Evolutionary conservation across 2,888 invertebrate species (phyloP).

Genomic region (Scaptomyza reducta): DNA sequence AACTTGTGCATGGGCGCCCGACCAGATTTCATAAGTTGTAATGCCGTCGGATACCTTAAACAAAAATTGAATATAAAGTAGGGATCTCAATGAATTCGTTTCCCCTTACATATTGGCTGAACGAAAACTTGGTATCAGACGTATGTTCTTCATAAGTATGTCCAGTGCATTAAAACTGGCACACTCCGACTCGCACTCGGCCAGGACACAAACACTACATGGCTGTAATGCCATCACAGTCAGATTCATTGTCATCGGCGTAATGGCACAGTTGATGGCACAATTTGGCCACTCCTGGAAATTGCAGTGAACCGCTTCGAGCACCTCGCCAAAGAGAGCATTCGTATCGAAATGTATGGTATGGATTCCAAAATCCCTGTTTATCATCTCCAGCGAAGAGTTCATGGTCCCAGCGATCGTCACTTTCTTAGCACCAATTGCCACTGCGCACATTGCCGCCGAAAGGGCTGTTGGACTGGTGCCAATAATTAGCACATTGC

Average conservation of each 20-base stretch:
- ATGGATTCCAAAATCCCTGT: conserved; percentile 61
- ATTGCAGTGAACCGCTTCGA: conserved; percentile 57
- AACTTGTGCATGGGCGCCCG: conserved; percentile 67
- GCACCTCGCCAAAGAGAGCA: conserved; percentile 53
- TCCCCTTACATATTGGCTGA: conserved; percentile 77
- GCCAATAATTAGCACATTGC: conserved; percentile 78
- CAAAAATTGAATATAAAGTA: background rate
- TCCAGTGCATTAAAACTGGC: conserved; percentile 79
- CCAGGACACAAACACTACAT: conserved; percentile 72
- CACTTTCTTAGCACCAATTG: conserved; percentile 75
- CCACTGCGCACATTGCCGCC: conserved; percentile 71
- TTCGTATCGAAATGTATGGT: conserved; percentile 59
- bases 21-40: conserved; percentile 71
- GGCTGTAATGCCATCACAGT: conserved; percentile 75
- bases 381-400: conserved; percentile 50
- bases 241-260: conserved; percentile 76
- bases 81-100: background rate
- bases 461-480: conserved; percentile 74
- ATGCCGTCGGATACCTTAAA: conserved; percentile 76
- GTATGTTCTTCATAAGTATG: conserved; percentile 79
- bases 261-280: conserved; percentile 78
- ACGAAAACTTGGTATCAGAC: conserved; percentile 76
- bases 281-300: conserved; percentile 72
- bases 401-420: conserved; percentile 64
- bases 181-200: conserved; percentile 79